Conservation (phyloP, 2,797 vertebrate species). For the Heteromormyrus szaboi region DNA sequence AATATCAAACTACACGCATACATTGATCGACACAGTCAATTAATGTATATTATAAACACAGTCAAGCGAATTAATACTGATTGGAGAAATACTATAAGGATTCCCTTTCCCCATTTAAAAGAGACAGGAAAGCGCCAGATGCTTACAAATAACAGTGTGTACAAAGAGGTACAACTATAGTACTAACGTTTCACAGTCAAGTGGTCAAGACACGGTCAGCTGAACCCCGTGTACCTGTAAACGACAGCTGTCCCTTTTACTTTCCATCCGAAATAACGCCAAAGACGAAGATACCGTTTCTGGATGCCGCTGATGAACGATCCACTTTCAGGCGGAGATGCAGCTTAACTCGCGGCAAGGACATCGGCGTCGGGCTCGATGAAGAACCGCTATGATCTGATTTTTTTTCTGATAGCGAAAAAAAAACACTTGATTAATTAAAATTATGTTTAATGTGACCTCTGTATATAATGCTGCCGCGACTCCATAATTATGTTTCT, state of each 20-base stretch:
- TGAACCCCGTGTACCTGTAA: not conserved
- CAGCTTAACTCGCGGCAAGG: not conserved
- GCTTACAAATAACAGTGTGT: not conserved
- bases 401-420: not conserved
- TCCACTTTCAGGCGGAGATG: slow-evolving; percentile 17
- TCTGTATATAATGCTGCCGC: not conserved
- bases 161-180: not conserved
- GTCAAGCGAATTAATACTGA: not conserved
- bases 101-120: not conserved
- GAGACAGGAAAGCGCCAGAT: not conserved
- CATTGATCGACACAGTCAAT: not conserved
- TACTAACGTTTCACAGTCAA: slow-evolving; percentile 7
- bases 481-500: slow-evolving; percentile 23
- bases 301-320: slow-evolving; percentile 5
- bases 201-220: not conserved
- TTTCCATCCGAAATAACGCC: slow-evolving; percentile 16
- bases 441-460: slow-evolving; percentile 16
- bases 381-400: not conserved
- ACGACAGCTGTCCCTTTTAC: not conserved
- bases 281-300: slow-evolving; percentile 1
- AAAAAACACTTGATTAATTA: slow-evolving; percentile 10
- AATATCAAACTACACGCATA: not conserved
- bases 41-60: not conserved
- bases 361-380: slow-evolving; percentile 12
- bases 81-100: not conserved